phyloP scores from a whole-genome alignment of 2,888 invertebrate genomes.

The Heteromyza rotundicornis region DNA sequence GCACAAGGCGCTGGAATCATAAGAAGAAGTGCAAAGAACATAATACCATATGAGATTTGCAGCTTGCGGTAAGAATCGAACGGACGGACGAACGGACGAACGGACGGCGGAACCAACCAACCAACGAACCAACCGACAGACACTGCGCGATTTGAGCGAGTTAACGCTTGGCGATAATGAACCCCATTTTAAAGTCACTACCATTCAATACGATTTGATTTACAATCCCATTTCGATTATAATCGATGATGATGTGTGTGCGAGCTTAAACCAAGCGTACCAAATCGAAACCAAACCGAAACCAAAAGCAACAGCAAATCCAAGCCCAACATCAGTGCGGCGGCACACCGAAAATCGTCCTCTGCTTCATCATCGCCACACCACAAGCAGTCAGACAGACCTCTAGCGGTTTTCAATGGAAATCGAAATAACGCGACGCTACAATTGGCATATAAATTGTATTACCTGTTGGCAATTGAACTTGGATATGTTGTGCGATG shows the following conservation, averaged over 20 bases:
- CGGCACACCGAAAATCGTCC: too few species aligned
- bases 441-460: slow-evolving; percentile 15
- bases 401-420: slow-evolving; percentile 53
- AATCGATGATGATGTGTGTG: slow-evolving; percentile 62
- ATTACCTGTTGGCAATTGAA: slow-evolving; percentile 10
- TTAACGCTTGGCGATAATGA: slow-evolving; percentile 60
- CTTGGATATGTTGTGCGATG: background rate
- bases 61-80: background rate
- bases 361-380: background rate
- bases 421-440: slow-evolving; percentile 37
- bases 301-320: background rate
- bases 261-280: slow-evolving; percentile 44
- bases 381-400: slow-evolving; percentile 19
- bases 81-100: background rate
- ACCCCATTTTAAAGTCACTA: slow-evolving; percentile 59
- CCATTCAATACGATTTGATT: slow-evolving; percentile 62
- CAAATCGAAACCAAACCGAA: background rate
- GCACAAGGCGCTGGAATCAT: background rate
- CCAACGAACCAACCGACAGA: too few species aligned
- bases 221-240: slow-evolving; percentile 51
- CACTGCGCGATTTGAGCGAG: too few species aligned
- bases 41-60: background rate
- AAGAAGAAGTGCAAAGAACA: background rate
- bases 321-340: too few species aligned
- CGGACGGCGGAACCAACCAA: background rate